Evolutionary conservation across 2,888 invertebrate genomes (phyloP).

Genomic region (Lampropteryx suffumata): DNA sequence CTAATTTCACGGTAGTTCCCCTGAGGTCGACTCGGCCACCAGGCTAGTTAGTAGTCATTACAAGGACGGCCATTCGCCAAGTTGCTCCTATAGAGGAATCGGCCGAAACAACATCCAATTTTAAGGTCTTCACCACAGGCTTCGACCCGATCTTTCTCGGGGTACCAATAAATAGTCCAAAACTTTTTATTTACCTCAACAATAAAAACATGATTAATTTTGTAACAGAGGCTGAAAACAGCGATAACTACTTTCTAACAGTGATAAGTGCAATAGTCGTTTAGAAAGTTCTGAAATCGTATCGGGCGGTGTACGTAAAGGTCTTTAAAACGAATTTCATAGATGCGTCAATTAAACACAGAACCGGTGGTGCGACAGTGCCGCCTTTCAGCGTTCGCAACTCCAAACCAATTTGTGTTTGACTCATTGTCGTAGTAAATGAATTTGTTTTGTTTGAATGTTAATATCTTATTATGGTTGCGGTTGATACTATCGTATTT

Average conservation of each 20-base stretch:
- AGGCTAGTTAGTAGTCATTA: slow-evolving; percentile 70
- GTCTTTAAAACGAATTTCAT: slow-evolving; percentile 49
- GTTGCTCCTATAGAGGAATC: slow-evolving; percentile 45
- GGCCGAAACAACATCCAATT: slow-evolving; percentile 60
- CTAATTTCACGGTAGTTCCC: slow-evolving; percentile 23
- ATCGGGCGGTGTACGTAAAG: background rate
- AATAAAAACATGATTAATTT: no score
- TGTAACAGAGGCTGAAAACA: no score
- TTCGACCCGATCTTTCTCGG: slow-evolving; percentile 5
- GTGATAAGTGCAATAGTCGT: background rate
- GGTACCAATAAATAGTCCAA: background rate
- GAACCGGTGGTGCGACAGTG: slow-evolving; percentile 46
- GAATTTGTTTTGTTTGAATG: slow-evolving; percentile 36
- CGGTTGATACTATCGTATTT: slow-evolving; percentile 12
- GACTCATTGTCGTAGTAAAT: slow-evolving; percentile 43
- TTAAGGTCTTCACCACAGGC: slow-evolving; percentile 37
- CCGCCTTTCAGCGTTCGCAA: slow-evolving; percentile 36
- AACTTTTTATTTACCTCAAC: no score
- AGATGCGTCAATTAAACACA: slow-evolving; percentile 56
- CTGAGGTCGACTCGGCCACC: slow-evolving; percentile 32
- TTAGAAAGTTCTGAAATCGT: slow-evolving; percentile 1
- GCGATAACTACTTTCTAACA: no score
- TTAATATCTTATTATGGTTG: slow-evolving; percentile 21
- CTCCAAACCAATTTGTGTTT: slow-evolving; percentile 46
- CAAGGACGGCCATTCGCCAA: slow-evolving; percentile 54